Evolutionary conservation across 2,888 invertebrate species (phyloP).

Genomic region (Imbricaverruca yamaguchii): DNA sequence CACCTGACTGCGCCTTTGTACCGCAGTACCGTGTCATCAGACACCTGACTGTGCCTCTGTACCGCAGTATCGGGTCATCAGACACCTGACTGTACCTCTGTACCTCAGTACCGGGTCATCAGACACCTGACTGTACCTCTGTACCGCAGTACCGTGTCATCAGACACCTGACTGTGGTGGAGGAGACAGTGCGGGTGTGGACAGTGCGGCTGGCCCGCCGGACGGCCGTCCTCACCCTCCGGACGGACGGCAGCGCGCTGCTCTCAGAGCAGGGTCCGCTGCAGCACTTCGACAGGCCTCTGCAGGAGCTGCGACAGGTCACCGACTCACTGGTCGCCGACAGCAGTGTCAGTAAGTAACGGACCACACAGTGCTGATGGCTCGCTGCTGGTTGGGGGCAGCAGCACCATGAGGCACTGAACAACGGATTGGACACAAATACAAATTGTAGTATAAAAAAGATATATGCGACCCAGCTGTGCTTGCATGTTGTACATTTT

Average conservation of each 20-base stretch:
- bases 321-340: not conserved
- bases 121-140: too few relatives aligned
- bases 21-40: too few relatives aligned
- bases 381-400: too few relatives aligned
- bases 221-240: not conserved
- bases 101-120: too few relatives aligned
- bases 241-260: not conserved
- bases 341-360: not conserved
- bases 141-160: too few relatives aligned
- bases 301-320: not conserved
- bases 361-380: not conserved
- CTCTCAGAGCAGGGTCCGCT: not conserved
- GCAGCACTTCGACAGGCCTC: not conserved
- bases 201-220: not conserved
- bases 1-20: too few relatives aligned
- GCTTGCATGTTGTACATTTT: too few relatives aligned
- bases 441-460: not conserved
- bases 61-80: too few relatives aligned
- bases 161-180: not conserved
- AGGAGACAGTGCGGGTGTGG: slow-evolving; percentile 8
- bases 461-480: not conserved
- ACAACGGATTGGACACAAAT: not conserved
- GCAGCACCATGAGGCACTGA: too few relatives aligned
- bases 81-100: too few relatives aligned
- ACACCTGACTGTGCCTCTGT: too few relatives aligned